A percentile compares a stretch with the other conserved stretches of the same genome.
These are phyloP conservation scores for Zootoca vivipara DNA, from an alignment of 2,113 vertebrate species.

Conservation along the genomic window DNA sequence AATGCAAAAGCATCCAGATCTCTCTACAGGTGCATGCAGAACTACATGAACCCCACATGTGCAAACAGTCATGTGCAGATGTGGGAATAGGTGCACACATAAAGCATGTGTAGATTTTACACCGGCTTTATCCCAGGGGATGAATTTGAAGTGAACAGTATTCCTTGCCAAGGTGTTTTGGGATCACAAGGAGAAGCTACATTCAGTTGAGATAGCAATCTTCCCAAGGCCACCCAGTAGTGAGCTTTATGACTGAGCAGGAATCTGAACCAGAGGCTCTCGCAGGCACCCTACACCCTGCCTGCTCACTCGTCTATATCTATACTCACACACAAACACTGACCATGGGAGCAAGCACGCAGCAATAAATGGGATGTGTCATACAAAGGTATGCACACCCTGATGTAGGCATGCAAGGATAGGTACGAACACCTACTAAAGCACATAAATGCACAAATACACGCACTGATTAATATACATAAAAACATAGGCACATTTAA, in stretches of 20 bases:
- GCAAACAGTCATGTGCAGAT: not conserved
- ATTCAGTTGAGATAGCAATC: not conserved
- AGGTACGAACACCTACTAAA: not conserved
- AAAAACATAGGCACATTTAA: not conserved
- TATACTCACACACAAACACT: not conserved
- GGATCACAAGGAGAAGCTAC: not conserved
- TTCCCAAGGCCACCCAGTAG: not conserved
- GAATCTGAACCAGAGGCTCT: not conserved
- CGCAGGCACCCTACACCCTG: not conserved
- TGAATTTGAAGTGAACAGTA: not conserved
- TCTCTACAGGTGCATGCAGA: not conserved
- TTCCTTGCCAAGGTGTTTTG: not conserved
- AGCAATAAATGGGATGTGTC: not conserved
- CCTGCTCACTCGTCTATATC: not conserved
- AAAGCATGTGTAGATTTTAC: not conserved
- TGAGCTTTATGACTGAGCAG: not conserved
- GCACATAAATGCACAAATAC: not conserved
- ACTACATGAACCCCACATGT: not conserved
- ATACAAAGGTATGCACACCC: not conserved
- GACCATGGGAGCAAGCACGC: not conserved
- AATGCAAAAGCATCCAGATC: not conserved
- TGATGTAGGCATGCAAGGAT: not conserved
- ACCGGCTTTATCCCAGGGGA: not conserved
- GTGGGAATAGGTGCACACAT: not conserved
- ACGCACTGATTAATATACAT: not conserved